Conservation (phyloP, 2,888 invertebrate genomes). For the Rutpela maculata region DNA sequence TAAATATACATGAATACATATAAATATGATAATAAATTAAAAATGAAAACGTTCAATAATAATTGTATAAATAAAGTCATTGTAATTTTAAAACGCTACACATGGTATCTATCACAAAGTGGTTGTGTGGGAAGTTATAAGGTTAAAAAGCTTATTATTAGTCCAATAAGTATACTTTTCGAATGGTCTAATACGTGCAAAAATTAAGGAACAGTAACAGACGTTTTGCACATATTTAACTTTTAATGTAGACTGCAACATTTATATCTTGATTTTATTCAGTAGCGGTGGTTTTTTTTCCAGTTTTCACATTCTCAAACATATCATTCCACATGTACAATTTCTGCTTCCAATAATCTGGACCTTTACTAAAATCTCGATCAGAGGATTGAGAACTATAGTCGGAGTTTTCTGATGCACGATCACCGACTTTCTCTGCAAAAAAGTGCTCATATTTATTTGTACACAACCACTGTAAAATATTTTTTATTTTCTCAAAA, state of each 20-base stretch:
- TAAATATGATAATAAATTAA: slow-evolving; percentile 29
- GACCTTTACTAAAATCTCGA: slow-evolving; percentile 49
- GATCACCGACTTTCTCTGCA: slow-evolving; percentile 54
- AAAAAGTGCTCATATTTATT: neutral
- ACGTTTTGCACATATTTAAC: slow-evolving; percentile 22
- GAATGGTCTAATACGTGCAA: slow-evolving; percentile 14
- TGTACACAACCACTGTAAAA: too few relatives aligned
- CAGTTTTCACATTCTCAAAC: slow-evolving; percentile 59
- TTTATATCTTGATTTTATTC: slow-evolving; percentile 27
- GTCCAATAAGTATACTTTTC: slow-evolving; percentile 26
- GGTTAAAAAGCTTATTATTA: slow-evolving; percentile 33
- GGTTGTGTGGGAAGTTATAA: slow-evolving; percentile 27
- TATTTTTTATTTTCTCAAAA: too few relatives aligned
- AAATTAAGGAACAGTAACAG: slow-evolving; percentile 23
- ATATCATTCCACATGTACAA: slow-evolving; percentile 66
- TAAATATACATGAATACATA: slow-evolving; percentile 32
- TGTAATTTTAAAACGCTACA: slow-evolving; percentile 32
- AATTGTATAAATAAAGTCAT: slow-evolving; percentile 36
- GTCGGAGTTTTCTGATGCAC: slow-evolving; percentile 51
- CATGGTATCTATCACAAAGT: slow-evolving; percentile 35
- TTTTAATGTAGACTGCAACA: slow-evolving; percentile 2
- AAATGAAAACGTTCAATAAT: slow-evolving; percentile 17
- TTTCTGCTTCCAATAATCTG: slow-evolving; percentile 67
- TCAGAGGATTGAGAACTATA: neutral
- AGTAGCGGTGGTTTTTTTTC: slow-evolving; percentile 50